Evolutionary conservation across 2,113 vertebrate genomes (phyloP), one percentile per base, ranked within the genome.

Genomic region (Dryoscopus gambensis): DNA sequence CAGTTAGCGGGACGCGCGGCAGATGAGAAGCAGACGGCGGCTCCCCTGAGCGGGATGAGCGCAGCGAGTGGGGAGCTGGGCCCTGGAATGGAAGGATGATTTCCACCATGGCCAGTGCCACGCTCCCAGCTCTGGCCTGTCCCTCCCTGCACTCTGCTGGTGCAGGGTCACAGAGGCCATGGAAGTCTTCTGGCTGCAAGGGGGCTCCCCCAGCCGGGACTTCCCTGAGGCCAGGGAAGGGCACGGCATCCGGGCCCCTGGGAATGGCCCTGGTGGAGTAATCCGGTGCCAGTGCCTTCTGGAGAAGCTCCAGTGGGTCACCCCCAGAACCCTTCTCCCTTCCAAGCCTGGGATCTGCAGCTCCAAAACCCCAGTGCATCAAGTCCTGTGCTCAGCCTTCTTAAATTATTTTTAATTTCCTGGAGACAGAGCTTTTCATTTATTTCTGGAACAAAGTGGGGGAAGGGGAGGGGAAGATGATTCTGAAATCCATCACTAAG

Each of bases 391-490:
- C 59, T 86, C 67, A 31, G 40, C 6, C 57, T 30, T 35, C 85
- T 53, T 69, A 83, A 97, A 81, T 63, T 5, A 10, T 52, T 88
- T 95, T 96, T 95, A 74, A 96, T 96, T 96, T 96, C 96, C 96
- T 95, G 95, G 40, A 90, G 30, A 21, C 55, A 95, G 42, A 96
- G 68, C 52, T 90, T 96, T 81, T 90, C 62, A 97, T 97, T 95
- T 89, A 53, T 80, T 95, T 86, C 79, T 95, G 94, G 94, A 93
- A 74, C 50, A 33, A 74, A 74, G 55, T 3, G 7, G 60, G 22
- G 42, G 80, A 86, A 88, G 88, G 17, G 84, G 81, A 78, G 62
- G 53, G 59, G 75, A 80, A 86, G 75, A 80, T 0, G 9, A 24
- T 23, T 77, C 65, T 64, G 53, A 85, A 95, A 82, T 73, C 71